These are phyloP conservation scores for Hippocampus zosterae DNA, from an alignment of 2,113 vertebrate species.

Conservation along the genomic window DNA sequence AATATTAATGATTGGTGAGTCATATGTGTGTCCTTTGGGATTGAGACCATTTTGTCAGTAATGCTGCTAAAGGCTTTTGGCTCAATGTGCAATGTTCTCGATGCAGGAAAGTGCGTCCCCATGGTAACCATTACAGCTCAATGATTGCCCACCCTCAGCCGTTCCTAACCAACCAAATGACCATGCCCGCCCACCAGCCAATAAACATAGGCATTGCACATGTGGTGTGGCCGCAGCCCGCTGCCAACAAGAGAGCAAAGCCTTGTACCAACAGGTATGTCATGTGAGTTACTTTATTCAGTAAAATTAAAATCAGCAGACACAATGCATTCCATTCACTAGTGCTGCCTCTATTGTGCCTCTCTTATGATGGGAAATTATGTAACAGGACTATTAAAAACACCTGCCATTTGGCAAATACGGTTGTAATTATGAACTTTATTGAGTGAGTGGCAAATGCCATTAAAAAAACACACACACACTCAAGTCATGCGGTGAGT, in stretches of 20 bases:
- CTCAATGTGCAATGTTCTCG: slow-evolving; percentile 45
- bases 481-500: no score
- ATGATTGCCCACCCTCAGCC: slow-evolving; percentile 90
- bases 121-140: slow-evolving; percentile 90
- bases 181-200: slow-evolving; percentile 91
- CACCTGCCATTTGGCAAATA: background rate
- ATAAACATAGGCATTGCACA: slow-evolving; percentile 97
- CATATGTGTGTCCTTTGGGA: slow-evolving; percentile 48
- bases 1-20: slow-evolving; percentile 64
- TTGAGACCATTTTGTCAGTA: slow-evolving; percentile 40
- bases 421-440: no score
- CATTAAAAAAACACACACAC: background rate
- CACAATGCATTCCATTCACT: background rate
- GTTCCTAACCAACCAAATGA: slow-evolving; percentile 93
- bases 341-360: background rate
- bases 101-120: slow-evolving; percentile 89
- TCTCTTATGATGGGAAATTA: background rate
- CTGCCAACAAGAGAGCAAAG: slow-evolving; percentile 87
- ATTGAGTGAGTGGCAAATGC: background rate
- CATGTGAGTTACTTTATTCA: background rate
- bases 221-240: slow-evolving; percentile 93
- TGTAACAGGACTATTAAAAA: background rate
- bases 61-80: slow-evolving; percentile 46
- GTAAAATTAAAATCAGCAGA: background rate
- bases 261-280: slow-evolving; percentile 86